Percentiles rank a stretch among this genome's conserved stretches.
These are phyloP conservation scores for Pherbina coryleti DNA, from an alignment of 2,888 invertebrate species.

Conservation along the genomic window DNA sequence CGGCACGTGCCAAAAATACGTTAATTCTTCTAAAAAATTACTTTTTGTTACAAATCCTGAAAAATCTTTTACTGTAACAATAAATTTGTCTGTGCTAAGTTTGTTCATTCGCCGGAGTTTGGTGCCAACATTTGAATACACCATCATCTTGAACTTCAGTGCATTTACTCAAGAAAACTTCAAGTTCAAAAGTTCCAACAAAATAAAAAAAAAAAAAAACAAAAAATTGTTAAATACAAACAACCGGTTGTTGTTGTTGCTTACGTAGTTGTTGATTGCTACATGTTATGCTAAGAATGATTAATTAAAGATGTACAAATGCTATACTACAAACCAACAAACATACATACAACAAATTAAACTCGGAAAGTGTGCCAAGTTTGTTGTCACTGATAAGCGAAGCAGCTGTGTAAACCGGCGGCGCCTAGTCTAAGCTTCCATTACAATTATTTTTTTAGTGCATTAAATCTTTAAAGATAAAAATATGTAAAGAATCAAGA, in stretches of 20 bases:
- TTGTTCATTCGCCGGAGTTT: no score
- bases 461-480: background rate
- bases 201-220: background rate
- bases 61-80: no score
- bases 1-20: no score
- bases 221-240: background rate
- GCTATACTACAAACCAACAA: background rate
- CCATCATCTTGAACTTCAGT: slow-evolving; percentile 13
- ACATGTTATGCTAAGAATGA: slow-evolving; percentile 6
- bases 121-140: background rate
- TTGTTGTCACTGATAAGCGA: slow-evolving; percentile 26
- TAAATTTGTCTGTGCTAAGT: no score
- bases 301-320: slow-evolving; percentile 6
- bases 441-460: background rate
- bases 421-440: background rate
- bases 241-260: background rate
- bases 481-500: no score
- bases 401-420: background rate
- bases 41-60: no score
- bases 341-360: background rate
- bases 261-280: background rate
- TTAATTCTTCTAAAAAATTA: no score
- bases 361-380: slow-evolving; percentile 30
- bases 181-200: background rate
- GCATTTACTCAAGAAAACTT: background rate